Base-by-base conservation (phyloP, 2,113 vertebrate species). In the Tragelaphus buxtoni region DNA sequence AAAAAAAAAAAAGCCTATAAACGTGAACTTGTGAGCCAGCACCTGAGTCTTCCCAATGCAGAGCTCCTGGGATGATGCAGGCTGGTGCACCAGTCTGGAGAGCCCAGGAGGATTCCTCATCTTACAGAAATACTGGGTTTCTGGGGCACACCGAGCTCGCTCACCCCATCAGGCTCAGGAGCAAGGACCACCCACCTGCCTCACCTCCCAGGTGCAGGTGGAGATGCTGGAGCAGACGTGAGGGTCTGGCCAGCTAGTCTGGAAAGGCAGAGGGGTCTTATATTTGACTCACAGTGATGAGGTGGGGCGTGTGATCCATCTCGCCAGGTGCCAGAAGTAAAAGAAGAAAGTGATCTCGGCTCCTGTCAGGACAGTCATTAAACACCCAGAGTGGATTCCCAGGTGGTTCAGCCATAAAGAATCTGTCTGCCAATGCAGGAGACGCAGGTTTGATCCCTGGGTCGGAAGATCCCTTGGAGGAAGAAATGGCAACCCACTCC, bases 291-390 rank as follows among this genome's bases (percentile, higher is more conserved):
- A 16, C 2, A 65, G 24, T 7, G 20, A n/a, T 9, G 24, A 45
- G 30, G 0, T 20, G 1, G 20, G 28, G 16, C 7, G 0, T 17
- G n/a, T 7, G 88, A 58, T 4, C 16, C 28, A 20, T 22, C 17
- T 17, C 14, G 1, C n/a, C 20, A 10, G 35, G 10, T 30, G 56
- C 20, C 12, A 58, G 35, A 92, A 58, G 2, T 56, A 24, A 87
- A 90, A 49, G 16, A 24, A 86, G 49, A 47, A 80, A 7, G 7
- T 35, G 7, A 35, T 26, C 47, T 63, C 9, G 11, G n/a, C 88
- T 85, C 55, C 55, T 89, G 28, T 82, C 55, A 4, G 24, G 24
- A 53, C 9, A 60, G 28, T 74, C 24, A 39, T 12, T 82, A 7
- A 79, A 74, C 1, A 22, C n/a, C n/a, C 65, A 69, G 65, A 69